These are phyloP conservation scores for Nowickia ferox DNA, from an alignment of 2,888 invertebrate genomes.

Conservation along the genomic window DNA sequence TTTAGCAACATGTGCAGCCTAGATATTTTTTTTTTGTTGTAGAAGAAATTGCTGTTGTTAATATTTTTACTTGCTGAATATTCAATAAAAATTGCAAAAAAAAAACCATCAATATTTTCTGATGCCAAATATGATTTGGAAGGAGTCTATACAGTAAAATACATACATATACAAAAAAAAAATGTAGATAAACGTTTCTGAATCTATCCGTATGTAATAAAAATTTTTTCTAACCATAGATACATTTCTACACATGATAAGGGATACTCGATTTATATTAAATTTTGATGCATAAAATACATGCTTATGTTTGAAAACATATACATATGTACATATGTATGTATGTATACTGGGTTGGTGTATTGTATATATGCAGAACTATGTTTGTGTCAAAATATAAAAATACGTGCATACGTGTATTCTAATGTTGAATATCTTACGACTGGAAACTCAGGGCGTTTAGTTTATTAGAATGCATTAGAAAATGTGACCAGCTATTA, in stretches of 20 bases:
- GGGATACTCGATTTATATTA: conserved; percentile 43
- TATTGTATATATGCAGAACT: background rate
- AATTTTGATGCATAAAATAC: conserved; percentile 39
- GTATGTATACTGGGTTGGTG: background rate
- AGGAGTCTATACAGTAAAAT: conserved; percentile 24
- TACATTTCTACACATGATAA: conserved; percentile 6
- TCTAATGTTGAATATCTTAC: conserved; percentile 62
- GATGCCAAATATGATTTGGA: conserved; percentile 61
- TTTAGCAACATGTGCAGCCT: conserved; percentile 54
- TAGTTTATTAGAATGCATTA: conserved; percentile 6
- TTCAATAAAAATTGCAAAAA: conserved; percentile 45
- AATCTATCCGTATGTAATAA: conserved; percentile 4
- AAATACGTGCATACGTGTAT: conserved; percentile 6
- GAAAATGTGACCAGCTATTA: conserved; percentile 35
- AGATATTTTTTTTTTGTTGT: conserved; percentile 26
- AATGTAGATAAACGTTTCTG: background rate
- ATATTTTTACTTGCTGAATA: conserved; percentile 32
- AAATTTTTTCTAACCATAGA: background rate
- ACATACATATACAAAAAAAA: background rate
- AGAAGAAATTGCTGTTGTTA: conserved; percentile 22
- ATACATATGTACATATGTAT: background rate
- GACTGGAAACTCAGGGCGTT: conserved; percentile 37
- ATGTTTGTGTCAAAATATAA: conserved; percentile 21
- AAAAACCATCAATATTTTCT: conserved; percentile 55
- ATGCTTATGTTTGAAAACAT: conserved; percentile 10